Conservation (phyloP, 1,140 invertebrate genomes). For the Parasteatoda tepidariorum region DNA sequence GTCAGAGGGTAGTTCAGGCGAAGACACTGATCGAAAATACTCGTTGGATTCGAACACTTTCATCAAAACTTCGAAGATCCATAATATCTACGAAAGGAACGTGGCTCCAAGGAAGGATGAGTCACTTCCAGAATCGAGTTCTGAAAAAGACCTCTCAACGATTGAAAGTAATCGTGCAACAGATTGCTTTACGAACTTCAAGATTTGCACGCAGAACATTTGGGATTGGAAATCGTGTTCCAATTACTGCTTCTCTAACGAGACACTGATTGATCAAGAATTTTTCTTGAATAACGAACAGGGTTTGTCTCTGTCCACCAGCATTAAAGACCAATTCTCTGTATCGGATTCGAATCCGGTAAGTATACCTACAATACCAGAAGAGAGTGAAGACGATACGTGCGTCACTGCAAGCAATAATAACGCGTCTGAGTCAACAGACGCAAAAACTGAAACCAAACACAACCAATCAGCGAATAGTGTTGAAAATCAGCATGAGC, state of each 20-base stretch:
- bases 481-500: no score
- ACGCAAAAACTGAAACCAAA: no score
- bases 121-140: background rate
- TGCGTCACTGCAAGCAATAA: no score
- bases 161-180: background rate
- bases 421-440: no score
- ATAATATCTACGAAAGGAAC: slow-evolving; percentile 7
- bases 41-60: background rate
- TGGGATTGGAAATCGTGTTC: background rate
- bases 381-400: slow-evolving; percentile 35
- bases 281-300: background rate
- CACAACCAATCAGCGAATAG: no score
- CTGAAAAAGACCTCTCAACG: background rate
- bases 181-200: background rate
- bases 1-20: background rate
- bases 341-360: background rate
- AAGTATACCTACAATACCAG: slow-evolving; percentile 12
- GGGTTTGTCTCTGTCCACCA: background rate
- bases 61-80: slow-evolving; percentile 39
- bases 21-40: background rate
- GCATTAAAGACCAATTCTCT: slow-evolving; percentile 19
- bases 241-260: slow-evolving; percentile 17
- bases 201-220: background rate
- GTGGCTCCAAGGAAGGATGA: background rate
- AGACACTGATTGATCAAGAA: slow-evolving; percentile 6